A percentile compares a stretch with the other conserved stretches of the same genome.
phyloP scores from a whole-genome alignment of 2,888 invertebrate species.

The Parapristionchus giblindavisi region DNA sequence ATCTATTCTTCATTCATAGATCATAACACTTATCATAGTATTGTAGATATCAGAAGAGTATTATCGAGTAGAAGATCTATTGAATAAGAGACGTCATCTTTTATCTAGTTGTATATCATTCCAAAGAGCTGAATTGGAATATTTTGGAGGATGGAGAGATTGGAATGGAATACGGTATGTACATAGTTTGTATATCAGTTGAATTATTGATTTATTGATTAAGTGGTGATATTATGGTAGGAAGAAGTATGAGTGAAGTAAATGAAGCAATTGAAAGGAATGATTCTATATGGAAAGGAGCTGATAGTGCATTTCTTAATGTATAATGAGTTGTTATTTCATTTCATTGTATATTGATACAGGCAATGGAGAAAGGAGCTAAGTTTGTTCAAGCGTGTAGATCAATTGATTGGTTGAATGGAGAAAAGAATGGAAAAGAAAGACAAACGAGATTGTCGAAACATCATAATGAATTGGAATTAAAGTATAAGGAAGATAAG shows the following conservation, averaged over 20 bases:
- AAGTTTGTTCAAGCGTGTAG: slow-evolving; percentile 4
- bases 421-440: slow-evolving; percentile 33
- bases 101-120: neutral
- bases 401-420: slow-evolving; percentile 12
- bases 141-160: slow-evolving; percentile 8
- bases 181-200: neutral
- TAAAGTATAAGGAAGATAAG: slow-evolving; percentile 8
- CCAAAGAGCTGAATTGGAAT: slow-evolving; percentile 6
- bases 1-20: neutral
- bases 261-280: neutral
- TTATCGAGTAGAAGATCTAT: slow-evolving; percentile 10
- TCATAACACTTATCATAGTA: neutral
- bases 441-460: slow-evolving; percentile 2
- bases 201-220: neutral
- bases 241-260: neutral
- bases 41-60: slow-evolving; percentile 11
- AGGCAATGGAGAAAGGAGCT: slow-evolving; percentile 30
- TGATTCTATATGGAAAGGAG: slow-evolving; percentile 13
- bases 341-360: neutral
- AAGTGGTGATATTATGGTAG: neutral
- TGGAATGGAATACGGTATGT: slow-evolving; percentile 19
- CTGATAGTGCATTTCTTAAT: slow-evolving; percentile 14
- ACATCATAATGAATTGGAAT: slow-evolving; percentile 28
- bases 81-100: slow-evolving; percentile 24
- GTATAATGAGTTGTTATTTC: neutral